Evolutionary conservation across 2,888 invertebrate species (phyloP).

Genomic region (Lepidocyrtinus sp.): DNA sequence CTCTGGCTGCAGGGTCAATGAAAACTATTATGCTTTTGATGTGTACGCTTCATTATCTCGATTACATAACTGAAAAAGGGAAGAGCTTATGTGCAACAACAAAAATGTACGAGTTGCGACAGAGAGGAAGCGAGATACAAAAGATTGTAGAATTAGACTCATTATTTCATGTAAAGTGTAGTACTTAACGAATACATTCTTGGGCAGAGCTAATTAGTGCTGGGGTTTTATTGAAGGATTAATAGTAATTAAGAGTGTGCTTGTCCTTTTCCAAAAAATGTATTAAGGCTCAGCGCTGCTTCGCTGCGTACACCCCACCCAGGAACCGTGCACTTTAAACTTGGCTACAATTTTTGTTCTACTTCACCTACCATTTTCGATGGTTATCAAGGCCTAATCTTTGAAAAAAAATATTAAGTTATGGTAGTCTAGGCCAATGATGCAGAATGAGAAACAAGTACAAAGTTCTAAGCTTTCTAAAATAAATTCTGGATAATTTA

Average conservation of each 20-base stretch:
- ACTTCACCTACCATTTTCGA: constrained; percentile 1
- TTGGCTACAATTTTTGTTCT: no score
- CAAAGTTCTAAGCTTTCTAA: constrained; percentile 1
- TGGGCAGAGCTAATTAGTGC: not conserved
- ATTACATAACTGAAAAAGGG: constrained; percentile 27
- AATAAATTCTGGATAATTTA: constrained; percentile 11
- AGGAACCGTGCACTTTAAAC: no score
- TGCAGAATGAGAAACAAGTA: no score
- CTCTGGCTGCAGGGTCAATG: constrained; percentile 32
- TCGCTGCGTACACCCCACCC: no score
- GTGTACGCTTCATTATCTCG: not conserved
- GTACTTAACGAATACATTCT: not conserved
- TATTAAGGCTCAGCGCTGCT: not conserved
- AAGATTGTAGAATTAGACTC: not conserved
- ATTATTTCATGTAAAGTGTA: not conserved
- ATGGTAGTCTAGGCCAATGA: no score
- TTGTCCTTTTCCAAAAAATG: not conserved
- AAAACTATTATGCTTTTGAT: constrained; percentile 10
- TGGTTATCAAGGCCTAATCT: not conserved
- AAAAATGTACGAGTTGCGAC: no score
- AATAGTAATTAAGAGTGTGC: not conserved
- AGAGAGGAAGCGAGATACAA: constrained; percentile 4
- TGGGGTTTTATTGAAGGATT: not conserved
- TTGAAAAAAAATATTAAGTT: no score
- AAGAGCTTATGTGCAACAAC: no score